Percentiles rank a stretch among this genome's conserved stretches.
Evolutionary conservation across 2,888 invertebrate species (phyloP).

Genomic region (Autographa gamma): DNA sequence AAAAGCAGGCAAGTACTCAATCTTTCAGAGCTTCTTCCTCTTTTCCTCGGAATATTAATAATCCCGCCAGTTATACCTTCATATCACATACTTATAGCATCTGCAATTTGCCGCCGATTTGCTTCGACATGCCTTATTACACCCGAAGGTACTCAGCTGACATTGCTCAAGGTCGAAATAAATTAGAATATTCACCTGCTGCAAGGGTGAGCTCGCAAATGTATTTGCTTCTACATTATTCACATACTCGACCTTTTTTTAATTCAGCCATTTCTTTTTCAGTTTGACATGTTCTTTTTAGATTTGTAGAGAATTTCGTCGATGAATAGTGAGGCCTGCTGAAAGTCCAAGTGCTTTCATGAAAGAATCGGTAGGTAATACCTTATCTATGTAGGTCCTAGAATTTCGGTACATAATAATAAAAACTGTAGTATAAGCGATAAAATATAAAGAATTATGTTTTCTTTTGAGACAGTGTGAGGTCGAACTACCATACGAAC

Average conservation of each 20-base stretch:
- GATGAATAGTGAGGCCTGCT: background rate
- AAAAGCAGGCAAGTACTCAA: too few species aligned
- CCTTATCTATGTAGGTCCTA: too few species aligned
- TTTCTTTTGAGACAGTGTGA: too few species aligned
- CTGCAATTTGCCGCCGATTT: conserved; percentile 38
- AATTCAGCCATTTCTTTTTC: background rate
- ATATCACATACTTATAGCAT: conserved; percentile 11
- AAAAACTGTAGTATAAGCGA: too few species aligned
- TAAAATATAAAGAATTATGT: too few species aligned
- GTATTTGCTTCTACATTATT: background rate
- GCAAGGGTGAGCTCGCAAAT: conserved; percentile 1
- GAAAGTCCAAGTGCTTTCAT: too few species aligned
- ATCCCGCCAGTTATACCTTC: conserved; percentile 8
- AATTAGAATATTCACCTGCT: conserved; percentile 14
- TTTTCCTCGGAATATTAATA: conserved; percentile 3
- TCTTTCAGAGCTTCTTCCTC: background rate
- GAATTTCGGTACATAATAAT: too few species aligned
- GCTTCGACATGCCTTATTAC: conserved; percentile 10
- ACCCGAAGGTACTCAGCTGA: conserved; percentile 17
- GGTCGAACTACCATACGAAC: too few species aligned
- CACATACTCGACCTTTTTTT: background rate
- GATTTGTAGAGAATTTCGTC: background rate
- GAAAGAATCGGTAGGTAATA: too few species aligned
- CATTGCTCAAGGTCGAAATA: conserved; percentile 25
- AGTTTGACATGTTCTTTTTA: background rate